phyloP scores from a whole-genome alignment of 2,797 vertebrate genomes.

The Hemibagrus guttatus region DNA sequence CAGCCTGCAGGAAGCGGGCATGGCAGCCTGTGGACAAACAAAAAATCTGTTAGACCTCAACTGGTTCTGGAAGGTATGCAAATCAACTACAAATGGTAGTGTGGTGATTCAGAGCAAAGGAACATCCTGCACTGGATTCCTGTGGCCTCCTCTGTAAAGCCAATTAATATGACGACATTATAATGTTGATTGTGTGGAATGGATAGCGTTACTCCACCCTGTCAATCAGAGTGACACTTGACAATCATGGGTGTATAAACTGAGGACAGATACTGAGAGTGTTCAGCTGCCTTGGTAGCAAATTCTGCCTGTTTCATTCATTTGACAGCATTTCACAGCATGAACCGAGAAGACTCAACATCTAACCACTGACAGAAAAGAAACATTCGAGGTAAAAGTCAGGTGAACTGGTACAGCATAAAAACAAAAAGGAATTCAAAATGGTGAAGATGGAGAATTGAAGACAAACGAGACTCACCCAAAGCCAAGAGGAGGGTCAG shows the following conservation, averaged over 20 bases:
- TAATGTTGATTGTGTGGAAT: background rate
- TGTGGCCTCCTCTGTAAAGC: too few relatives aligned
- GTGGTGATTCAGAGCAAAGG: background rate
- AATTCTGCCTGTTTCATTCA: too few relatives aligned
- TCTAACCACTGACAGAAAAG: background rate
- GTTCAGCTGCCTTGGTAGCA: background rate
- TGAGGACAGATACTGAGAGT: background rate
- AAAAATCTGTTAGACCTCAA: background rate
- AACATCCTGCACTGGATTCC: too few relatives aligned
- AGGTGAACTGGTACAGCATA: background rate
- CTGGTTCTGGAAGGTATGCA: background rate
- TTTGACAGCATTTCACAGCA: background rate
- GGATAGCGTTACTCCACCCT: background rate
- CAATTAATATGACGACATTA: background rate
- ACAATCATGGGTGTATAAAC: background rate
- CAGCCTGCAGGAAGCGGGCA: constrained; percentile 70
- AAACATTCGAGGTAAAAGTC: background rate
- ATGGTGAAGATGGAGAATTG: background rate
- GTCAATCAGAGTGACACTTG: background rate
- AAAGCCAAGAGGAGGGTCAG: constrained; percentile 78
- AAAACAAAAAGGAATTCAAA: background rate
- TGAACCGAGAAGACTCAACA: background rate
- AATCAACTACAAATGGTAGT: background rate
- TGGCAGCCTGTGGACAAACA: constrained; percentile 67
- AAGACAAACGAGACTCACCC: constrained; percentile 67